Evolutionary conservation across 1,140 invertebrate genomes (phyloP).

Genomic region (Olivierus martensii): DNA sequence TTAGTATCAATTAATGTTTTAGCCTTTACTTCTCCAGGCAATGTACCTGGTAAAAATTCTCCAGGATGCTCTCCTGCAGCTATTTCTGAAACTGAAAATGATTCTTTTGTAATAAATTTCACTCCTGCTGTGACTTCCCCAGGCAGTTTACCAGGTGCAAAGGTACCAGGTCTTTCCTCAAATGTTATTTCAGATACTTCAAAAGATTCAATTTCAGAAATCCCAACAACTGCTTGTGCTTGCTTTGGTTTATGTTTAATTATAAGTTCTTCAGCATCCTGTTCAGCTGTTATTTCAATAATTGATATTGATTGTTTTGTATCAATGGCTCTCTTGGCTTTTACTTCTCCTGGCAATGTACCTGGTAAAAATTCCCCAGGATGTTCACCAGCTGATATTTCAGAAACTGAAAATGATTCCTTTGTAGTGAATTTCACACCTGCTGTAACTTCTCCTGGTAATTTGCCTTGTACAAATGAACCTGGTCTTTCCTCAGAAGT

Average conservation of each 20-base stretch:
- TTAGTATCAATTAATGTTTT: conserved; percentile 10
- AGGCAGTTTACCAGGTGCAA: conserved; percentile 18
- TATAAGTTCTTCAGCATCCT: neutral
- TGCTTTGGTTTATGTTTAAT: neutral
- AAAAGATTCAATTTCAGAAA: conserved; percentile 9
- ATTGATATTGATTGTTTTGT: conserved; percentile 13
- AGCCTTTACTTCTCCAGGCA: conserved; percentile 11
- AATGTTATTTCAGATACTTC: conserved; percentile 2
- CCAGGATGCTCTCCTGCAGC: conserved; percentile 7
- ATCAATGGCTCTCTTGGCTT: neutral
- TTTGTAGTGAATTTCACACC: conserved; percentile 7
- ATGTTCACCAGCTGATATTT: conserved; percentile 3
- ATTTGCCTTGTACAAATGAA: conserved; percentile 9
- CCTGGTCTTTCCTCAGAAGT: neutral
- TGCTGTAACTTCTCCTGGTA: conserved; percentile 9
- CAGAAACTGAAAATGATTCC: conserved; percentile 1
- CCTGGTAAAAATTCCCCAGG: conserved; percentile 6
- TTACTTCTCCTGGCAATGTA: conserved; percentile 10
- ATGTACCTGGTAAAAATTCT: conserved; percentile 35
- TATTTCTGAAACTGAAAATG: conserved; percentile 17
- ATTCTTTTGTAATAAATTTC: conserved; percentile 12
- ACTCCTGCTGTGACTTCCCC: conserved; percentile 14
- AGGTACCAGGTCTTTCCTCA: conserved; percentile 9
- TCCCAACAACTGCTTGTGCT: neutral
- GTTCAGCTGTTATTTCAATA: conserved; percentile 8